Percentiles rank a stretch among this genome's conserved stretches.
These are phyloP conservation scores for Drosophila nannoptera DNA, from an alignment of 1,140 invertebrate genomes.

Conservation along the genomic window DNA sequence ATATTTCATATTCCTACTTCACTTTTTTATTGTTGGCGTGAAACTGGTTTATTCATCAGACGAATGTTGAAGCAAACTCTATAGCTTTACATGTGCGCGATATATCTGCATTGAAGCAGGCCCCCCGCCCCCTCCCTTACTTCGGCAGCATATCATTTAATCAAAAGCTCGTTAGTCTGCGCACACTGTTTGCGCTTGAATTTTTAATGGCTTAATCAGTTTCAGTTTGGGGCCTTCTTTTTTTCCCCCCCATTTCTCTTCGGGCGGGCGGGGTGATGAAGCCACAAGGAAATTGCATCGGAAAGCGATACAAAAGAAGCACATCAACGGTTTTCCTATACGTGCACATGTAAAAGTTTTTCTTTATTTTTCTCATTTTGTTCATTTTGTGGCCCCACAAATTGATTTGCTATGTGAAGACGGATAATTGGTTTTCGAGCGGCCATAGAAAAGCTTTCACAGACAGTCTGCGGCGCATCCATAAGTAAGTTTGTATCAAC, in stretches of 20 bases:
- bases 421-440: slow-evolving; percentile 49
- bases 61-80: slow-evolving; percentile 28
- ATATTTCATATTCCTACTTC: too few relatives aligned
- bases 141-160: slow-evolving; percentile 45
- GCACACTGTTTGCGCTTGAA: slow-evolving; percentile 56
- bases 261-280: slow-evolving; percentile 20
- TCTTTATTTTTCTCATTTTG: neutral
- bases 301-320: slow-evolving; percentile 53
- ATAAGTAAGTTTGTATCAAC: slow-evolving; percentile 34
- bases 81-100: slow-evolving; percentile 14
- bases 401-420: slow-evolving; percentile 49
- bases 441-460: slow-evolving; percentile 33
- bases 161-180: slow-evolving; percentile 60
- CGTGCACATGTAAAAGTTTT: slow-evolving; percentile 2
- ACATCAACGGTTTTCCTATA: slow-evolving; percentile 37
- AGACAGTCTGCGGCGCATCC: slow-evolving; percentile 15
- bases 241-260: slow-evolving; percentile 28
- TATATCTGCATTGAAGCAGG: slow-evolving; percentile 24
- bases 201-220: slow-evolving; percentile 62
- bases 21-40: slow-evolving; percentile 5
- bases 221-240: slow-evolving; percentile 22
- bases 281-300: slow-evolving; percentile 55
- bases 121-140: neutral
- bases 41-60: slow-evolving; percentile 28
- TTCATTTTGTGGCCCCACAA: slow-evolving; percentile 37